phyloP scores from a whole-genome alignment of 2,797 vertebrate genomes.

The Scolopax rusticola region DNA sequence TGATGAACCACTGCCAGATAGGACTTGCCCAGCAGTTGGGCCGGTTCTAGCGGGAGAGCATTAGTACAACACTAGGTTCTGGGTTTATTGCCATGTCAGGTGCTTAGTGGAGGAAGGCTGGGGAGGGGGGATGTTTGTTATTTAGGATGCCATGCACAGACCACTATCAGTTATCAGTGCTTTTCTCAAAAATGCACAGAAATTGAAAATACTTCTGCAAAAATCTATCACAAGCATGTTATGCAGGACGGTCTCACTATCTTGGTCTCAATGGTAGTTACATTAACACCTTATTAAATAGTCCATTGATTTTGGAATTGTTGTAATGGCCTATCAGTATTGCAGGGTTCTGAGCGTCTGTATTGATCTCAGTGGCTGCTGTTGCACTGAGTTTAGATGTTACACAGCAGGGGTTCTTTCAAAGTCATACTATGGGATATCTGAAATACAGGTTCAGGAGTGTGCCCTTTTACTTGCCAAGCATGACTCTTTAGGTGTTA shows the following conservation, averaged over 20 bases:
- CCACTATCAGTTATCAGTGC: background rate
- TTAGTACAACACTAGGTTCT: background rate
- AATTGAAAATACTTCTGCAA: constrained; percentile 1
- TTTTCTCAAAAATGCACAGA: background rate
- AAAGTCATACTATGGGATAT: background rate
- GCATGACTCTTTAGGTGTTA: background rate
- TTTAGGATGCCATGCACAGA: background rate
- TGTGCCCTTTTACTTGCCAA: background rate
- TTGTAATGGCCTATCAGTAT: constrained; percentile 26
- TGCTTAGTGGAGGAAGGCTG: too few species aligned
- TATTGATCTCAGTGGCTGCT: constrained; percentile 33
- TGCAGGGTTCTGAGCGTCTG: constrained; percentile 5
- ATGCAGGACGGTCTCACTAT: background rate
- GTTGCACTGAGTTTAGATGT: background rate
- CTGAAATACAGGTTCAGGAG: background rate
- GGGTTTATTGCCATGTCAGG: background rate
- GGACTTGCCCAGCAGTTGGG: accelerated
- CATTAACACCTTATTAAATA: constrained; percentile 52
- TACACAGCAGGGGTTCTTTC: background rate
- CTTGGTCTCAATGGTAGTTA: background rate
- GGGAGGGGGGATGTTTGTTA: background rate
- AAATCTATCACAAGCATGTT: background rate
- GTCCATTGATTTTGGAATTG: constrained; percentile 42
- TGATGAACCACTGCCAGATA: background rate
- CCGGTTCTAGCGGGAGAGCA: background rate